These are phyloP conservation scores for Microchirus variegatus DNA, from an alignment of 2,797 vertebrate species.

Conservation along the genomic window DNA sequence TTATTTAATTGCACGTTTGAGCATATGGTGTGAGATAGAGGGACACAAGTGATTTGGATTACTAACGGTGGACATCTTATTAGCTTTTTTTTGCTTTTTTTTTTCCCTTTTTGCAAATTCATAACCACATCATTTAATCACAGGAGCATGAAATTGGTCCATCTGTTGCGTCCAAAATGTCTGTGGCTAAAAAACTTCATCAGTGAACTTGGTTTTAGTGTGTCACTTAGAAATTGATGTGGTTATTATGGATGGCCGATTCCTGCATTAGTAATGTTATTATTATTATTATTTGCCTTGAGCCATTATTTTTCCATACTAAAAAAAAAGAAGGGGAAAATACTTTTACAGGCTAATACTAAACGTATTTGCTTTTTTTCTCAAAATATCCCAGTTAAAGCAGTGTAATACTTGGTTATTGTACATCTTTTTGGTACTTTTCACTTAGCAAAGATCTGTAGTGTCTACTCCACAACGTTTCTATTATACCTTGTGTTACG, in stretches of 20 bases:
- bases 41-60: constrained; percentile 18
- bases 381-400: too few relatives aligned
- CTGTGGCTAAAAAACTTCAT: constrained; percentile 63
- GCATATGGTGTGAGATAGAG: constrained; percentile 29
- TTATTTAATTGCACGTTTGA: constrained; percentile 15
- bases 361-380: too few relatives aligned
- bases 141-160: constrained; percentile 74
- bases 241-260: constrained; percentile 20
- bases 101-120: constrained; percentile 54
- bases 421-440: too few relatives aligned
- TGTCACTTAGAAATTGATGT: constrained; percentile 47
- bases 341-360: too few relatives aligned
- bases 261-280: constrained; percentile 11
- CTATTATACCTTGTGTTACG: too few relatives aligned
- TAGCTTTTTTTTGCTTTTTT: constrained; percentile 31
- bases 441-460: too few relatives aligned
- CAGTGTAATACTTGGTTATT: too few relatives aligned
- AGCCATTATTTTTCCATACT: background rate
- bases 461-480: too few relatives aligned
- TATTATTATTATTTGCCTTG: background rate
- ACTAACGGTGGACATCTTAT: constrained; percentile 48
- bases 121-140: constrained; percentile 70
- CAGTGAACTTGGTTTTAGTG: constrained; percentile 61
- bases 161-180: constrained; percentile 23
- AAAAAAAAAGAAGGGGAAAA: too few relatives aligned